phyloP scores from a whole-genome alignment of 2,113 vertebrate species.

The Shinisaurus crocodilurus region DNA sequence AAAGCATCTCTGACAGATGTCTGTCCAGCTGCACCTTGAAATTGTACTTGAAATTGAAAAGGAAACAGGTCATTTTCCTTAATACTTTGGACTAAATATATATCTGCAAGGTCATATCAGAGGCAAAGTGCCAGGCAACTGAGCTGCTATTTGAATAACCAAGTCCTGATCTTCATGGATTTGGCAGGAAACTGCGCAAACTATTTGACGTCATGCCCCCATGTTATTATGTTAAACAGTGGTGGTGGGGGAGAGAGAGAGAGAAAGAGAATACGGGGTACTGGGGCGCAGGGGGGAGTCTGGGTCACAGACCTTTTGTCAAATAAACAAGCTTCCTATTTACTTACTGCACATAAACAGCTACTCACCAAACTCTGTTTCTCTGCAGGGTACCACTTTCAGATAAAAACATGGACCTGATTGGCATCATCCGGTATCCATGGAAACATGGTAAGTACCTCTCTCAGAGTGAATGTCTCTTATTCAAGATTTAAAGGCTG shows the following conservation, averaged over 20 bases:
- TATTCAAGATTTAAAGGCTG: slow-evolving; percentile 81
- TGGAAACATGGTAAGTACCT: slow-evolving; percentile 90
- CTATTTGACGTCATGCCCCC: slow-evolving; percentile 43
- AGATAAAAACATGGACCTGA: slow-evolving; percentile 83
- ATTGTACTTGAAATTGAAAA: slow-evolving; percentile 34
- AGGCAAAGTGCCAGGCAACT: slow-evolving; percentile 24
- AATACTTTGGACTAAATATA: slow-evolving; percentile 4
- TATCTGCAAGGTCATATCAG: slow-evolving; percentile 22
- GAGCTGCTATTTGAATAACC: slow-evolving; percentile 56
- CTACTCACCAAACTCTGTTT: slow-evolving; percentile 75
- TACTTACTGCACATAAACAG: slow-evolving; percentile 82
- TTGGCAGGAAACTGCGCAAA: slow-evolving; percentile 44
- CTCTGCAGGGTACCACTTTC: slow-evolving; percentile 80
- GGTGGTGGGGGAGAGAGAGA: too few relatives aligned
- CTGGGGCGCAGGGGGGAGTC: slow-evolving; percentile 58
- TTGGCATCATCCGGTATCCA: slow-evolving; percentile 90
- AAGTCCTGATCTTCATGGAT: slow-evolving; percentile 42
- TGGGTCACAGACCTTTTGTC: slow-evolving; percentile 78
- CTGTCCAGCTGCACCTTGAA: too few relatives aligned
- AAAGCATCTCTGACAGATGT: too few relatives aligned
- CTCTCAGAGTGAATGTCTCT: slow-evolving; percentile 81
- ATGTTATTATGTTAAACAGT: slow-evolving; percentile 51
- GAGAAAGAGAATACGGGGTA: slow-evolving; percentile 47
- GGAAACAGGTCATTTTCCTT: slow-evolving; percentile 45
- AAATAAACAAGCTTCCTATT: slow-evolving; percentile 83